These are phyloP conservation scores for Oryzias javanicus DNA, from an alignment of 2,113 vertebrate species.

Conservation along the genomic window DNA sequence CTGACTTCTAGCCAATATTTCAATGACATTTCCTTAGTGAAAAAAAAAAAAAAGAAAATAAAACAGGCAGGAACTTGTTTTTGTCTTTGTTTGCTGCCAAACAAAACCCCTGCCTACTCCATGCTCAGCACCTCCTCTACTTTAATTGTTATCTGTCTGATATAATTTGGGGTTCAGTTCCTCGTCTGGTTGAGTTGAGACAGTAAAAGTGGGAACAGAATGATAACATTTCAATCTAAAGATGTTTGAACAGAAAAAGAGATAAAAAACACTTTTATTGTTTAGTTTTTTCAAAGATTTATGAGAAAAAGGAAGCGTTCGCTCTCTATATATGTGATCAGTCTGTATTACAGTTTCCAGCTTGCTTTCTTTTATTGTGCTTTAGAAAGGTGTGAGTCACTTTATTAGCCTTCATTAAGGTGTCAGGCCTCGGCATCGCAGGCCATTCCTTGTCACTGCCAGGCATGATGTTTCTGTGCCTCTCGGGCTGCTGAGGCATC, in stretches of 20 bases:
- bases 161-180: conserved; percentile 18
- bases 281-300: too few species aligned
- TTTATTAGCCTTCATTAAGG: conserved; percentile 42
- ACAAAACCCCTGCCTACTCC: conserved; percentile 1
- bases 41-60: conserved; percentile 35
- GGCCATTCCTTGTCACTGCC: conserved; percentile 31
- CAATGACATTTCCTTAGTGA: conserved; percentile 11
- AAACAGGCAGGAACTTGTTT: neutral
- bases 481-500: conserved; percentile 71
- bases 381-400: conserved; percentile 14
- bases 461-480: conserved; percentile 40
- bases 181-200: neutral
- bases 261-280: too few species aligned
- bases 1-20: neutral
- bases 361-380: too few species aligned
- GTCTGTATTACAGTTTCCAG: too few species aligned
- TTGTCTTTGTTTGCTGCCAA: conserved; percentile 8
- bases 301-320: too few species aligned
- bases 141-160: conserved; percentile 18
- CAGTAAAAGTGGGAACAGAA: neutral
- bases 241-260: too few species aligned
- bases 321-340: too few species aligned
- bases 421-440: conserved; percentile 28
- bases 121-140: neutral
- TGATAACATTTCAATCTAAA: too few species aligned